phyloP scores from a whole-genome alignment of 2,797 vertebrate species.

The Malurus leucopterus region DNA sequence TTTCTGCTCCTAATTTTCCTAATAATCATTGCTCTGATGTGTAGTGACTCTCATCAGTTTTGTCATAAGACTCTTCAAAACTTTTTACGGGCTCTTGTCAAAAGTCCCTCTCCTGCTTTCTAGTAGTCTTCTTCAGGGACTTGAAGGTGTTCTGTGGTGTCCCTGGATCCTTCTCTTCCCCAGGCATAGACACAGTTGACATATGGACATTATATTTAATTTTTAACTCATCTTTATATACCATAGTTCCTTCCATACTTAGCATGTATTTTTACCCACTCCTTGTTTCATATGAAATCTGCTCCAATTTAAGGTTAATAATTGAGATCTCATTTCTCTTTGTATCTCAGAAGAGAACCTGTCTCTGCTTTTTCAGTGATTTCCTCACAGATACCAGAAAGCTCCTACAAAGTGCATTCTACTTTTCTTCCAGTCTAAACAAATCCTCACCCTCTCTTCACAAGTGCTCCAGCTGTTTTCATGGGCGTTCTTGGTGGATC shows the following conservation, averaged over 20 bases:
- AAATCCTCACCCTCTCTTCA: not conserved
- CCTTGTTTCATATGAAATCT: not conserved
- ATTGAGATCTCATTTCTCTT: not conserved
- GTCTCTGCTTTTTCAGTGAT: not conserved
- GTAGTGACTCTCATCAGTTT: not conserved
- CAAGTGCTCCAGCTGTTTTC: not conserved
- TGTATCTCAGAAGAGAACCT: not conserved
- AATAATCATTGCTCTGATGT: not conserved
- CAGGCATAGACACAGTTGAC: not conserved
- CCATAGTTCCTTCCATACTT: not conserved
- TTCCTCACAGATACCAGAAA: not conserved
- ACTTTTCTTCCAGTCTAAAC: not conserved
- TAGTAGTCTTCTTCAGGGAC: not conserved
- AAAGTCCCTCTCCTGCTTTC: not conserved
- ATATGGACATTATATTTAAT: not conserved
- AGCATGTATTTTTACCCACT: not conserved
- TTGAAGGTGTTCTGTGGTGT: not conserved
- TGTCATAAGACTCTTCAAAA: not conserved
- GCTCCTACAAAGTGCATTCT: not conserved
- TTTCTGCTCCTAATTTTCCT: not conserved
- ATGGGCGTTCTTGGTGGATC: not conserved
- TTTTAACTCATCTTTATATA: not conserved
- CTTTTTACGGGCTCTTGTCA: not conserved
- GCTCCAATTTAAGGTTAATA: not conserved
- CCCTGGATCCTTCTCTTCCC: not conserved